A percentile compares a stretch with the other conserved stretches of the same genome.
phyloP scores from a whole-genome alignment of 2,797 vertebrate genomes.

The Gadopsis marmoratus region DNA sequence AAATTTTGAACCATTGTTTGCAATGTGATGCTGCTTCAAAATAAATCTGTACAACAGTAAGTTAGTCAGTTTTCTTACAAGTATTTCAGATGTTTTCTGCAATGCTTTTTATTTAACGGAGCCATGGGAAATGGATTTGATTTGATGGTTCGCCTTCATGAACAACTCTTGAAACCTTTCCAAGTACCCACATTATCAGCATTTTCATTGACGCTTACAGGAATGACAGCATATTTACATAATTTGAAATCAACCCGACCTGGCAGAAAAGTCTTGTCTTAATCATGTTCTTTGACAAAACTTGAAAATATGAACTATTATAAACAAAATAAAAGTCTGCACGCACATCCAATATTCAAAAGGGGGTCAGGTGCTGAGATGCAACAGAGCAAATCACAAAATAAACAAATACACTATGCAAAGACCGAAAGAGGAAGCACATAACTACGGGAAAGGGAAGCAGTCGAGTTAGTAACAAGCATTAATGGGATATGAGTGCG shows the following conservation, averaged over 20 bases:
- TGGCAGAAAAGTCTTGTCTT: neutral
- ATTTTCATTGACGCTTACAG: constrained; percentile 7
- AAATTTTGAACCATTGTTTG: constrained; percentile 62
- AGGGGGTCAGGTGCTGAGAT: no score
- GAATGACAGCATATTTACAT: neutral
- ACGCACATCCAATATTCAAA: no score
- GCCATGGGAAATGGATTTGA: neutral
- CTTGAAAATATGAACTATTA: neutral
- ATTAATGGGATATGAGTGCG: no score
- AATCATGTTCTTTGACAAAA: neutral
- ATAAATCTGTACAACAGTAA: constrained; percentile 73
- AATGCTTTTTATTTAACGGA: neutral
- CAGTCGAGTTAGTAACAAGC: no score
- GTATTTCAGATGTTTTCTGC: neutral
- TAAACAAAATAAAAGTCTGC: no score
- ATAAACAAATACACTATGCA: no score
- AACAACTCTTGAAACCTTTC: neutral
- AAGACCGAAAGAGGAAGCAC: no score
- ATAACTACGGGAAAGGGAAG: no score
- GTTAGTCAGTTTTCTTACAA: neutral
- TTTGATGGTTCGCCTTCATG: neutral
- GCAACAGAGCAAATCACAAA: no score
- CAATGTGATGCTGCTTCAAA: constrained; percentile 73
- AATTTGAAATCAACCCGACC: neutral
- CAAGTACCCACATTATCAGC: neutral